Base-by-base conservation (phyloP, 2,113 vertebrate species). In the Solenodon paradoxus region DNA sequence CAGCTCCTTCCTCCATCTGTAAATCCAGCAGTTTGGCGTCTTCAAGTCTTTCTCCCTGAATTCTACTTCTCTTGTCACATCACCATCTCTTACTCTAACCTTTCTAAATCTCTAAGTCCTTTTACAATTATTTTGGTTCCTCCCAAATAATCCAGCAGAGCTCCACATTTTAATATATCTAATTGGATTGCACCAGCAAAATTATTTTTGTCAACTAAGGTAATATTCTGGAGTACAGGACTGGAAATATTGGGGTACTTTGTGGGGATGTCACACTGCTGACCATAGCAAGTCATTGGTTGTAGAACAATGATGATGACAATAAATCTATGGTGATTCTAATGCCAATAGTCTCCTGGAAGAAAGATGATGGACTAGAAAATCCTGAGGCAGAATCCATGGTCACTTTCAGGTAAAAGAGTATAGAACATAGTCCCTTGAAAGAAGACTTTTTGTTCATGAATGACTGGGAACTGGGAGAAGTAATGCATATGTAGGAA, bases 1-100 rank as follows among this genome's bases (percentile, higher is more conserved):
- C 26, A 63, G 10, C 19, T 16, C 15, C 12, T 15, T 71, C 40
- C 26, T 40, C 24, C 26, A 17, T 42, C 49, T 53, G 38, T 35
- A 55, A 55, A 49, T 11, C 38, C 35, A 53, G 8, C 4, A 28
- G 28, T 0, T 0, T 9, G 1, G 26, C 3, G 0, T 49, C 42
- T 84, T 42, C 45, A 35, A 1, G 7, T 45, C 20, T 22, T 8
- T 53, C 9, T 3, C n/a, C 72, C 61, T 16, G 15, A 49, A n/a
- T 20, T 68, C 16, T 69, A 35, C n/a, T 53, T 69, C 71, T 26
- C 30, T 10, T 12, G 5, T 10, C 11, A 13, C 42, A 5, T 30
- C 3, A 0, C 2, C 24, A 61, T 75, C 24, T 85, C 28, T 51
- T 22, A 42, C n/a, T 64, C 40, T 28, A 47, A 66, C 16, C 1